phyloP scores from a whole-genome alignment of 1,140 invertebrate genomes.

The fruit fly (Drosophila melanogaster) region DNA sequence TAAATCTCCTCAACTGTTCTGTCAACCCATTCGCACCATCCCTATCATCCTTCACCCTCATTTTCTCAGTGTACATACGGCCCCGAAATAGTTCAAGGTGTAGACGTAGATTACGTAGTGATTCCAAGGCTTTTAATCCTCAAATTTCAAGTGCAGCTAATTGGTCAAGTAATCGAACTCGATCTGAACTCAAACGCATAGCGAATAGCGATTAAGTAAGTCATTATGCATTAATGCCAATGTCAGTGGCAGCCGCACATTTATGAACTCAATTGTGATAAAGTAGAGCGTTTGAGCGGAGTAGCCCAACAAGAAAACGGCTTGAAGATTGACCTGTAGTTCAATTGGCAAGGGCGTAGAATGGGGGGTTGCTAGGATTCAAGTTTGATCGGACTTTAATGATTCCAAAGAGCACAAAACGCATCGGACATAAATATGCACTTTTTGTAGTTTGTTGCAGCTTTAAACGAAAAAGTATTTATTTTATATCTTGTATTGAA shows the following conservation, averaged over 20 bases:
- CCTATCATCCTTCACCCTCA: not conserved
- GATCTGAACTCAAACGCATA: slow-evolving; percentile 16
- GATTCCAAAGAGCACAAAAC: not conserved
- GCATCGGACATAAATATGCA: too few relatives aligned
- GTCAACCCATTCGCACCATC: slow-evolving; percentile 7
- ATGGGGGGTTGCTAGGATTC: not conserved
- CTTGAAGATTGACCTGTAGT: slow-evolving; percentile 29
- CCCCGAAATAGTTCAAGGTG: slow-evolving; percentile 36
- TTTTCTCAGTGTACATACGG: slow-evolving; percentile 26
- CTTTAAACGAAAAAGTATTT: not conserved
- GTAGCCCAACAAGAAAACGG: slow-evolving; percentile 22
- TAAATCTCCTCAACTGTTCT: slow-evolving; percentile 85
- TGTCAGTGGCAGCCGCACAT: slow-evolving; percentile 56
- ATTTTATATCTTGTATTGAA: not conserved
- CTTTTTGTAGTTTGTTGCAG: too few relatives aligned
- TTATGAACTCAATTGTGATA: slow-evolving; percentile 16
- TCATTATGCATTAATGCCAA: slow-evolving; percentile 81
- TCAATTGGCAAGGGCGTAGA: slow-evolving; percentile 17
- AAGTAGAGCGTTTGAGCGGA: slow-evolving; percentile 33
- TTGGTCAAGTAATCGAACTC: slow-evolving; percentile 39
- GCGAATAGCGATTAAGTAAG: slow-evolving; percentile 67
- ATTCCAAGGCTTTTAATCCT: slow-evolving; percentile 21
- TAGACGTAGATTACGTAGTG: slow-evolving; percentile 35
- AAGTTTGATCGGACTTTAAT: not conserved
- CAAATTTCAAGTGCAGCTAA: slow-evolving; percentile 35